Base-by-base conservation (phyloP, 2,113 vertebrate genomes). In the Vidua chalybeata region DNA sequence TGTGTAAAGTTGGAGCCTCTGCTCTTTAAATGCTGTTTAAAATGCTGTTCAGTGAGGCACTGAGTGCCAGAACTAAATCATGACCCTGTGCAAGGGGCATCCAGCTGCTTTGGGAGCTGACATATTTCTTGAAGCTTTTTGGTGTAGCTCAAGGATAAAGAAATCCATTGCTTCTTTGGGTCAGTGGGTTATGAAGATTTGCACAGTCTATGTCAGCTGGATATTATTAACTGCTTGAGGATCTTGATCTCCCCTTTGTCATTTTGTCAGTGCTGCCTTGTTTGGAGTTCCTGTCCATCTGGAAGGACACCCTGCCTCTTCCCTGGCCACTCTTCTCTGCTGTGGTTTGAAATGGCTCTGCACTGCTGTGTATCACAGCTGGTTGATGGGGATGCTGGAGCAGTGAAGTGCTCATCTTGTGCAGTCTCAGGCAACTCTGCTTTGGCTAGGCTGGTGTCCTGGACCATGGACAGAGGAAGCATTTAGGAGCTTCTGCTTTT, bases 51-150 rank as follows among this genome's bases (percentile, higher is more conserved):
- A 30, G 33, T 77, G 41, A 49, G 86, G 31, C 55, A 35, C 19
- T 6, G 59, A 77, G 56, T 15, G 4, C 37, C 33, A 33, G 30
- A 88, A 52, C n/a, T 8, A 59, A 28, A 3, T 11, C 3, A 0
- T 10, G n/a, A n/a, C 37, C 55, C 62, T 7, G 10, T 76, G 73
- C 2, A 19, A 64, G 87, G 59, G 67, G 26, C 6, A 51, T 58
- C 55, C 95, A 96, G 93, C 81, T 96, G 86, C 90, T 94, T 71
- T 33, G 74, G 74, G 41, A 69, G 73, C 46, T 78, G 75, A 84
- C 41, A 30, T 30, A 67, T 90, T 90, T 88, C 75, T 92, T 63
- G 86, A 93, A 80, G 62, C 48, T 43, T 87, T 96, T 97, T 98
- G 89, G 90, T 80, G 84, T 93, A 79, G 89, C 81, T 97, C 63